Evolutionary conservation across 2,888 invertebrate genomes (phyloP), one percentile per base, ranked within the genome.

Genomic region (Lithophane leautieri): DNA sequence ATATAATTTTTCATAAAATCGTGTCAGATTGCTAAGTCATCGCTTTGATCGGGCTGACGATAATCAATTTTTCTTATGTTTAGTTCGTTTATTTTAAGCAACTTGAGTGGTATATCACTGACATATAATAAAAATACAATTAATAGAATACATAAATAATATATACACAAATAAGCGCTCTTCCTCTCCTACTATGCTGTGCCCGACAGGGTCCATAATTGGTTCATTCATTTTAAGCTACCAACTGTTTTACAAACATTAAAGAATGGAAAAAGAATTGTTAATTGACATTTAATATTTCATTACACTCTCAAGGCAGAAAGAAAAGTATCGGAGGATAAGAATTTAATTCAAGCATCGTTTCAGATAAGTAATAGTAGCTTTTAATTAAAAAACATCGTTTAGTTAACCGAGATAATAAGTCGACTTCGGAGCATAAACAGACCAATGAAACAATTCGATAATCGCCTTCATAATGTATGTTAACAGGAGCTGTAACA

Each of bases 401-500:
- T 79, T 73, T 58, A 60, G 58, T 70, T 77, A 75, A 79, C 78
- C 73, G 76, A 78, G 61, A 77, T 77, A 73, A 67, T 73, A 70
- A 52, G 58, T 63, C 25, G 50, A 54, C 69, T 73, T 73, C 68
- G 60, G 47, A 72, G 66, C 40, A 63, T 58, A 73, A 84, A 79
- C 60, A 65, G 34, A 52, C 60, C 68, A 78, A 58, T 50, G 73
- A 73, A 66, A 73, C 47, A 74, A 78, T 79, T 77, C 66, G 62
- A 71, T 61, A 65, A 67, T 60, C 22, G 61, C 19, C 52, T 67
- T 19, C 25, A 54, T 63, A 78, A 76, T 74, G 58, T 66, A 69
- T 78, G 73, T 77, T 34, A 76, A 86, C 72, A 71, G 75, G 54
- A 67, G 70, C 25, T 52, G 50, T 77, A 75, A 76, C 71, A 81